Conservation (phyloP, 2,797 vertebrate species). For the Ispidina picta region DNA sequence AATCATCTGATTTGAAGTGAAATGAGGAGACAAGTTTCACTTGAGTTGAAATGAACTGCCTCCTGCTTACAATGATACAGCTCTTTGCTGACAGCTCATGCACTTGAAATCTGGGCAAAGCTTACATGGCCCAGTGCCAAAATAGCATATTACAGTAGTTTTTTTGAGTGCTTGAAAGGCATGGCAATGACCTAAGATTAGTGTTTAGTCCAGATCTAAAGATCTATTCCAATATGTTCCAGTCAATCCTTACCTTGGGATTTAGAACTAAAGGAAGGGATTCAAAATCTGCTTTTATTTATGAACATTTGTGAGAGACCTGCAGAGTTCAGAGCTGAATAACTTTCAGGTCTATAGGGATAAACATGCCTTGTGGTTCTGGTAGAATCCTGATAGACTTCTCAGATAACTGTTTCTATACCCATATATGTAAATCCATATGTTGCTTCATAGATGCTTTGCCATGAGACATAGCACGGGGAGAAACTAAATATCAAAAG, state of each 20-base stretch:
- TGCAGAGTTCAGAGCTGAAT: background rate
- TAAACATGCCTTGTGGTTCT: background rate
- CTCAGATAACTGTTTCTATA: background rate
- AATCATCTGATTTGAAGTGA: conserved; percentile 33
- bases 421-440: background rate
- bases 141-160: conserved; percentile 26
- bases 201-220: conserved; percentile 38
- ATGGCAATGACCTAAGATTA: conserved; percentile 20
- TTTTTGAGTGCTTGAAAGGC: conserved; percentile 30
- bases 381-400: background rate
- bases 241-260: conserved; percentile 65
- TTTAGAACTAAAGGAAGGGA: conserved; percentile 31
- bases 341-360: background rate
- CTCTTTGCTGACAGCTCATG: background rate
- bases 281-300: conserved; percentile 49
- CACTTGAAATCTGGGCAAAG: conserved; percentile 16
- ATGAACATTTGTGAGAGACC: background rate
- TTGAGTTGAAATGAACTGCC: background rate
- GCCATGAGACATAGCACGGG: background rate
- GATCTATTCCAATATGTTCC: conserved; percentile 58
- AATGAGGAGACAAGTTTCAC: background rate
- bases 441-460: background rate
- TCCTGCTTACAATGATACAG: background rate
- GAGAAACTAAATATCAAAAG: background rate
- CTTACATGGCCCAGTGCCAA: conserved; percentile 22